Evolutionary conservation across 2,113 vertebrate species (phyloP), one percentile per base, ranked within the genome.

Genomic region (Oncorhynchus mykiss): DNA sequence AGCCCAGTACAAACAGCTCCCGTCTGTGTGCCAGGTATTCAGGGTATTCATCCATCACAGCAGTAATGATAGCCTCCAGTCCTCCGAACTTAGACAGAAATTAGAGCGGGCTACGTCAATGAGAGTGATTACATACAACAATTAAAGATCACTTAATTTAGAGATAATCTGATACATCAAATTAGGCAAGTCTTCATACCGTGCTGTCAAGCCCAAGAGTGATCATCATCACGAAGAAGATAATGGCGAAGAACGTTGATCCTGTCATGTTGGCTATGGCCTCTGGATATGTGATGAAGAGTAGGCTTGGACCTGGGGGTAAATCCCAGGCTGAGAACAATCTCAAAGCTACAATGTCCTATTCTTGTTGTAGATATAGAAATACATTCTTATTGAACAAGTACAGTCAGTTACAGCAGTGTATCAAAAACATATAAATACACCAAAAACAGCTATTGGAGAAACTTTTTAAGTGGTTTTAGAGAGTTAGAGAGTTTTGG

Each of bases 151-250:
- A 45, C 39, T 22, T 9, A 24, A 45, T 45, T 62, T 62, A 62
- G 59, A 62, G 59, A 62, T 16, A 62, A 62, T 62, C 59, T 62
- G 59, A 62, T 24, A 8, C 8, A 62, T n/a, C 18, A 62, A 62
- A 3, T 54, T 18, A 54, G 51, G 4, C 51, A 54, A 18, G 16
- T 54, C 16, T 18, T 39, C 90, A 24, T 92, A 97, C 96, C 89
- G 96, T 98, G 86, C 96, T 98, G 91, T 97, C 96, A 87, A 98
- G 88, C 73, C 96, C 96, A 82, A 98, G 92, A 0, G 93, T 96
- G 77, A 97, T 94, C 95, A 98, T 95, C 96, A 98, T 98, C 39
- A 95, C 90, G 89, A 97, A 98, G 88, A 98, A 98, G 20, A 96
- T 88, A 77, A 98, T 93, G 25, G 96, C 95, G 0, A 97, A 98